Evolutionary conservation across 2,797 vertebrate species (phyloP).

Genomic region (Esox masquinongy): DNA sequence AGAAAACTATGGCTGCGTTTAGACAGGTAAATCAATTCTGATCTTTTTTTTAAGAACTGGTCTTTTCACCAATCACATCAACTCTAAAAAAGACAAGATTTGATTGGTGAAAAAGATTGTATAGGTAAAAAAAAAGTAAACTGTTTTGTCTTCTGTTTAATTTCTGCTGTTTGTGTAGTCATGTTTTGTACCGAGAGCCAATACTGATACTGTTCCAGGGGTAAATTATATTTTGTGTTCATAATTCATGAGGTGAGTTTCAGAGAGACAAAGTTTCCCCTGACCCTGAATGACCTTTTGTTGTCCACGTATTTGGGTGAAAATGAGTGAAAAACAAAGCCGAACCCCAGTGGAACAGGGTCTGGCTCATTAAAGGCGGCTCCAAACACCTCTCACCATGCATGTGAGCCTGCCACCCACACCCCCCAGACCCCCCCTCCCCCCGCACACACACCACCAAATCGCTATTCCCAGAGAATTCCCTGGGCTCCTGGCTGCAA

Average conservation of each 20-base stretch:
- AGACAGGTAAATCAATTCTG: too few relatives aligned
- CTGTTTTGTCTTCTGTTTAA: not conserved
- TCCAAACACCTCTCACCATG: slow-evolving; percentile 50
- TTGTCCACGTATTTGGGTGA: slow-evolving; percentile 16
- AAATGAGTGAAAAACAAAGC: slow-evolving; percentile 39
- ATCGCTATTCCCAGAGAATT: slow-evolving; percentile 71
- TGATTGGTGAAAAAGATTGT: too few relatives aligned
- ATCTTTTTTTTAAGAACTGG: too few relatives aligned
- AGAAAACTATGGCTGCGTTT: too few relatives aligned
- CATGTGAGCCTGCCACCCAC: slow-evolving; percentile 47
- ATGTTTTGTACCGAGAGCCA: not conserved
- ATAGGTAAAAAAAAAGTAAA: too few relatives aligned
- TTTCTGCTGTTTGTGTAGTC: not conserved
- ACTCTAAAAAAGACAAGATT: too few relatives aligned
- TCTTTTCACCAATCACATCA: too few relatives aligned
- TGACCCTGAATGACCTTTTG: slow-evolving; percentile 60
- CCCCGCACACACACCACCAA: slow-evolving; percentile 39
- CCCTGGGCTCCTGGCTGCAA: slow-evolving; percentile 63
- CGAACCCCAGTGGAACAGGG: slow-evolving; percentile 47
- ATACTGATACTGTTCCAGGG: not conserved
- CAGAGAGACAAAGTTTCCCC: slow-evolving; percentile 31
- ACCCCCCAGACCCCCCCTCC: slow-evolving; percentile 3
- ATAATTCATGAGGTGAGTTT: not conserved
- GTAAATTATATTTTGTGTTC: not conserved
- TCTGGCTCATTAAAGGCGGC: slow-evolving; percentile 58